A percentile compares a stretch with the other conserved stretches of the same genome.
Evolutionary conservation across 2,888 invertebrate genomes (phyloP).

Genomic region (Ichneumon xanthorius): DNA sequence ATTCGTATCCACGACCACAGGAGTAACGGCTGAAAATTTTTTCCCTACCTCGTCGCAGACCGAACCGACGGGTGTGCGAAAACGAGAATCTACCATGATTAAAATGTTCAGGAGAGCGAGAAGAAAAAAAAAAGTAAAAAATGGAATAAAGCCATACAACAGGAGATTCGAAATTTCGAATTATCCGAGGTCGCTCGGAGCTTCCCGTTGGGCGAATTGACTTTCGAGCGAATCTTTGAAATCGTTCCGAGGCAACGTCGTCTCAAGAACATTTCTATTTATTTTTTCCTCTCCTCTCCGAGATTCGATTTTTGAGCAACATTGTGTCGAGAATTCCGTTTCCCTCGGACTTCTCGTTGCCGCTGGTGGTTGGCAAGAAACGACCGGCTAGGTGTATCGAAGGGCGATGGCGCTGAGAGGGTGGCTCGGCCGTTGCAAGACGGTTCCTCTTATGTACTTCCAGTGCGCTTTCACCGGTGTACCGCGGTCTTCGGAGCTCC

Average conservation of each 20-base stretch:
- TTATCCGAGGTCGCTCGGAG: neutral
- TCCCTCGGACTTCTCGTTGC: neutral
- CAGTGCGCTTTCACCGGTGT: constrained; percentile 38
- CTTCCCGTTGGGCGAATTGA: neutral
- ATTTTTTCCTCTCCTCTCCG: neutral
- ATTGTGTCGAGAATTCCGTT: constrained; percentile 19
- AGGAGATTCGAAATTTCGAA: neutral
- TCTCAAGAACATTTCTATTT: neutral
- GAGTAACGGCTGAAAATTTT: constrained; percentile 23
- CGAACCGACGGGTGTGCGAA: constrained; percentile 15
- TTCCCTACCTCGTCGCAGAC: constrained; percentile 1
- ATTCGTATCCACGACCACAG: constrained; percentile 45
- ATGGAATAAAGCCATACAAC: neutral
- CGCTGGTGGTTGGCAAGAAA: neutral
- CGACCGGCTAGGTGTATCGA: constrained; percentile 22
- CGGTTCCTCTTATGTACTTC: constrained; percentile 13
- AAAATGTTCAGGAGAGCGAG: constrained; percentile 62
- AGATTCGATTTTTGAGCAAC: constrained; percentile 1
- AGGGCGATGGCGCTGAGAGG: constrained; percentile 15
- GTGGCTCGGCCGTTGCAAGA: constrained; percentile 42
- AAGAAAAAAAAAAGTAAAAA: neutral
- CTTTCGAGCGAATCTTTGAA: neutral
- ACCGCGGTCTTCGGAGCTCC: constrained; percentile 2
- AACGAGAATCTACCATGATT: constrained; percentile 64
- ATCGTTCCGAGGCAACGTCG: neutral